These are phyloP conservation scores for Plebejus melissa DNA, from an alignment of 2,888 invertebrate species.

Conservation along the genomic window DNA sequence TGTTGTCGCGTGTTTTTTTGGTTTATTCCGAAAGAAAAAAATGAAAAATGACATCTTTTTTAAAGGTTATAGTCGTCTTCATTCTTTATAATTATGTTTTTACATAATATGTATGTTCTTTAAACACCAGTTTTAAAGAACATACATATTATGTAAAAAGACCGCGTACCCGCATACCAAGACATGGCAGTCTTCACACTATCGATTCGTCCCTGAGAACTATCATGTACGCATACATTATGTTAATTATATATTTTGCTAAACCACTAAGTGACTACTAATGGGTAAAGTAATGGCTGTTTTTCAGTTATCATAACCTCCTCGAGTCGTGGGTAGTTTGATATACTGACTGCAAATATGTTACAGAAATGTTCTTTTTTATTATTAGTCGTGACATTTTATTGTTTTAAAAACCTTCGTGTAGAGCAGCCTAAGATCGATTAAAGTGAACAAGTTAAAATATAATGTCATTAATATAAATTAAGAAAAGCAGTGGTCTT, in stretches of 20 bases:
- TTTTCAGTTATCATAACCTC: not conserved
- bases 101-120: no score
- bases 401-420: not conserved
- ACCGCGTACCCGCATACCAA: not conserved
- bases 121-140: no score
- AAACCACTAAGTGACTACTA: not conserved
- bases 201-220: slow-evolving; percentile 11
- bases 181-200: not conserved
- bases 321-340: not conserved
- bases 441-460: not conserved
- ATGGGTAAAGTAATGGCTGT: not conserved
- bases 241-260: slow-evolving; percentile 15
- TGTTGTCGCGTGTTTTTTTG: no score
- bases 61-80: no score
- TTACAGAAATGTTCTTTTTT: not conserved
- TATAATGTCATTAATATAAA: not conserved
- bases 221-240: not conserved
- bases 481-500: not conserved
- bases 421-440: not conserved
- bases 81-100: not conserved
- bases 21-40: no score
- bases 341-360: not conserved
- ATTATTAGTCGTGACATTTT: not conserved
- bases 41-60: no score
- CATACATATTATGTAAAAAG: no score